Evolutionary conservation across 2,797 vertebrate genomes (phyloP), one percentile per base, ranked within the genome.

Genomic region (Gephyroberyx darwinii): DNA sequence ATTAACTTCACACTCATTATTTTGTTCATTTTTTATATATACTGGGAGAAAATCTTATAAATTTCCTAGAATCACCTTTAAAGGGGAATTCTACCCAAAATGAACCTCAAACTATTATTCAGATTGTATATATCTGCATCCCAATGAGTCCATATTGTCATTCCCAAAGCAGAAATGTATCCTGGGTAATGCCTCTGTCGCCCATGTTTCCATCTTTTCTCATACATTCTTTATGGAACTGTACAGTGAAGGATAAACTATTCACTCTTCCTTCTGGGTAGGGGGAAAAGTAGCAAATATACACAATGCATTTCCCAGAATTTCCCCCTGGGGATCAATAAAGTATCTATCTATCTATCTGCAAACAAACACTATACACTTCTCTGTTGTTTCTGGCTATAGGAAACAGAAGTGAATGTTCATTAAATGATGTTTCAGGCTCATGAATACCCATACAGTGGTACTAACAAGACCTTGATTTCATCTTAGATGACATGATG

Each of bases 1-100:
- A 85, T 74, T 72, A 51, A 69, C 71, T 72, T 65, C 19, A 53
- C 69, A 58, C 65, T 68, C 47, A 50, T 43, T 77, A 31, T 81
- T 84, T 82, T 85, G 64, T 65, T 60, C 51, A 74, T 55, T 74
- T 77, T 74, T 54, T 35, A 61, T 63, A 8, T 8, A 12, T 41
- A 41, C 75, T 58, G 39, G 77, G 65, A 19, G 55, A 76, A 58
- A 77, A 59, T 65, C 45, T 74, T 65, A 50, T 58, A 65, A 26
- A 19, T 75, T 80, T 84, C 55, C 59, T 65, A 61, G n/a, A 47
- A 14, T 73, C 43, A 45, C 31, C 63, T 64, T 65, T 69, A 48
- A 81, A 75, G 67, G 52, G 20, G 52, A 50, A 45, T 62, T 41
- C 39, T 41, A 41, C 12, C 39, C 39, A 41, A 41, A 41, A 41